Evolutionary conservation across 2,888 invertebrate genomes (phyloP).

Genomic region (Monoplex corrugatus): DNA sequence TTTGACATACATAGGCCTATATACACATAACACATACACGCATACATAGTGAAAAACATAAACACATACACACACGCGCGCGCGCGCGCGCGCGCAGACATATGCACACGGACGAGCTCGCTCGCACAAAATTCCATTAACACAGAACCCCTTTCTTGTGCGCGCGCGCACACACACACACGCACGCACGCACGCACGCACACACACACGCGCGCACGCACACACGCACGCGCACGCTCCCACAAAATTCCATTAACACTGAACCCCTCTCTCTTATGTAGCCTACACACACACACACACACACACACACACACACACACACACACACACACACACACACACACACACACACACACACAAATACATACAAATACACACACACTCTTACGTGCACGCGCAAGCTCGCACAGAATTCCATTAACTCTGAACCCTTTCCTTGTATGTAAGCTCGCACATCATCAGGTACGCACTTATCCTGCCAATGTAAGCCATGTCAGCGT

Average conservation of each 20-base stretch:
- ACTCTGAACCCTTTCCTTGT: background rate
- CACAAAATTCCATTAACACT: too few relatives aligned
- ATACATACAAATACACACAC: constrained; percentile 24
- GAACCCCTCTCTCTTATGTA: too few relatives aligned
- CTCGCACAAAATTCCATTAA: background rate
- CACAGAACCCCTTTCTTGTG: background rate
- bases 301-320: background rate
- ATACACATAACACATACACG: too few relatives aligned
- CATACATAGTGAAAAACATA: background rate
- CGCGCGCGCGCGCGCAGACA: background rate
- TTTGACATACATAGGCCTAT: too few relatives aligned
- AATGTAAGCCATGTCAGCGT: too few relatives aligned
- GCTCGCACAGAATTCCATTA: background rate
- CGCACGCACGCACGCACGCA: background rate
- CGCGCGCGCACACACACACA: constrained; percentile 14
- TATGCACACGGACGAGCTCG: background rate
- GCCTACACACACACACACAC: background rate
- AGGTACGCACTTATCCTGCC: too few relatives aligned
- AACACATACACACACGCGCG: background rate
- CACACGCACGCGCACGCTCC: background rate
- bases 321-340: constrained; percentile 5
- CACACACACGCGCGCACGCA: background rate
- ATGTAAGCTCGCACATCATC: too few relatives aligned
- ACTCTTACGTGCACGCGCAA: background rate
- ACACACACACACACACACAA: background rate